Evolutionary conservation across 2,888 invertebrate species (phyloP).

Genomic region (Sthenelais limicola): DNA sequence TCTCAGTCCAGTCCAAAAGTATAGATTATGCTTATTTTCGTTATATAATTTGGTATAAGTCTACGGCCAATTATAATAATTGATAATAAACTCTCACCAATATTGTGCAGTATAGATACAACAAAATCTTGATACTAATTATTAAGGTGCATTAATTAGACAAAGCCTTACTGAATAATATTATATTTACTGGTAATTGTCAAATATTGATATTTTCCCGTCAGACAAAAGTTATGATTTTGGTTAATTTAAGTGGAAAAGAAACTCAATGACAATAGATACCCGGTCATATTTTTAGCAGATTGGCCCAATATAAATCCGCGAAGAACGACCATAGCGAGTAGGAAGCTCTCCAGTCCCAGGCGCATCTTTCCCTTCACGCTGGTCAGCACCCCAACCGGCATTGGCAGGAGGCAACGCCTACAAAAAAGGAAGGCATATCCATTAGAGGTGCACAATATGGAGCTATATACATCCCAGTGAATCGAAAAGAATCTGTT

Average conservation of each 20-base stretch:
- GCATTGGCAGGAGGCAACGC: slow-evolving; percentile 30
- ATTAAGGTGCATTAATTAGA: neutral
- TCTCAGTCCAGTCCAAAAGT: too few relatives aligned
- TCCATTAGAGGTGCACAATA: too few relatives aligned
- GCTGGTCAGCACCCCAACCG: slow-evolving; percentile 25
- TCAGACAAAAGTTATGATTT: neutral
- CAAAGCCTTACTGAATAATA: neutral
- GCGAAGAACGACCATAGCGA: slow-evolving; percentile 29
- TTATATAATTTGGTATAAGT: too few relatives aligned
- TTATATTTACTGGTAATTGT: neutral
- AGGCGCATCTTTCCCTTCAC: slow-evolving; percentile 31
- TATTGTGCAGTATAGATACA: too few relatives aligned
- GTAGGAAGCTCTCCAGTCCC: slow-evolving; percentile 21
- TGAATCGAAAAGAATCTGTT: too few relatives aligned
- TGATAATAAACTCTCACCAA: too few relatives aligned
- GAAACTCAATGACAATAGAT: neutral
- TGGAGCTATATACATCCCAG: too few relatives aligned
- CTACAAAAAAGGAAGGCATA: neutral
- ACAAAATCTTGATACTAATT: too few relatives aligned
- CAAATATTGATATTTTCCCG: neutral
- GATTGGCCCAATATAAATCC: slow-evolving; percentile 25
- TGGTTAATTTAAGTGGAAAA: neutral
- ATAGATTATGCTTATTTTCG: too few relatives aligned
- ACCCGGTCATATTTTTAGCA: slow-evolving; percentile 36
- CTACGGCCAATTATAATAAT: too few relatives aligned